These are phyloP conservation scores for Rhinogobius similis DNA, from an alignment of 2,113 vertebrate species.

Conservation along the genomic window DNA sequence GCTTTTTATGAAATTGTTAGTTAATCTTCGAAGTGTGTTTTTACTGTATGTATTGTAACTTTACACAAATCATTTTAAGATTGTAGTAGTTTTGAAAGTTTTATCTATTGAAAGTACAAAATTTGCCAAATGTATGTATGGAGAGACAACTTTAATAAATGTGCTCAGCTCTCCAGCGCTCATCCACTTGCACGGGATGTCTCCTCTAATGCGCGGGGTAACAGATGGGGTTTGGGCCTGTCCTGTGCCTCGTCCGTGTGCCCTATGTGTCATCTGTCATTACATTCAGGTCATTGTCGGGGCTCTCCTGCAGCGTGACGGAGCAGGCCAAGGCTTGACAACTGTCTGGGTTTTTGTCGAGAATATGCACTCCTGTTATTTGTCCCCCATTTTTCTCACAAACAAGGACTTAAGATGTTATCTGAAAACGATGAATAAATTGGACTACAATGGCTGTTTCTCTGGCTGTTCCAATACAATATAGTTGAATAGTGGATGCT, in stretches of 20 bases:
- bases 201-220: constrained; percentile 40
- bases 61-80: too few relatives aligned
- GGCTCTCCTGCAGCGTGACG: constrained; percentile 69
- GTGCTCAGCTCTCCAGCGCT: background rate
- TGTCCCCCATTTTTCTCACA: constrained; percentile 29
- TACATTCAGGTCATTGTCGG: constrained; percentile 74
- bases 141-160: background rate
- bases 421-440: constrained; percentile 14
- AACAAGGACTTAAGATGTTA: constrained; percentile 34
- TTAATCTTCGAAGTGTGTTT: too few relatives aligned
- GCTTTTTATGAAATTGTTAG: background rate
- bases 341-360: constrained; percentile 57
- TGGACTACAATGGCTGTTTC: background rate
- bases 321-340: constrained; percentile 71
- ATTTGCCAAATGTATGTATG: background rate
- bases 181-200: background rate
- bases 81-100: too few relatives aligned
- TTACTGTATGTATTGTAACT: too few relatives aligned
- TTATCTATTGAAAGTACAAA: too few relatives aligned
- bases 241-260: constrained; percentile 50
- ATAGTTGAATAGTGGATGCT: constrained; percentile 5
- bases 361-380: constrained; percentile 34
- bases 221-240: constrained; percentile 69
- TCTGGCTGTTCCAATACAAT: background rate
- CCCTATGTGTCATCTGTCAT: constrained; percentile 72